Evolutionary conservation across 2,113 vertebrate species (phyloP), one percentile per base, ranked within the genome.

Genomic region (Muntiacus reevesi): DNA sequence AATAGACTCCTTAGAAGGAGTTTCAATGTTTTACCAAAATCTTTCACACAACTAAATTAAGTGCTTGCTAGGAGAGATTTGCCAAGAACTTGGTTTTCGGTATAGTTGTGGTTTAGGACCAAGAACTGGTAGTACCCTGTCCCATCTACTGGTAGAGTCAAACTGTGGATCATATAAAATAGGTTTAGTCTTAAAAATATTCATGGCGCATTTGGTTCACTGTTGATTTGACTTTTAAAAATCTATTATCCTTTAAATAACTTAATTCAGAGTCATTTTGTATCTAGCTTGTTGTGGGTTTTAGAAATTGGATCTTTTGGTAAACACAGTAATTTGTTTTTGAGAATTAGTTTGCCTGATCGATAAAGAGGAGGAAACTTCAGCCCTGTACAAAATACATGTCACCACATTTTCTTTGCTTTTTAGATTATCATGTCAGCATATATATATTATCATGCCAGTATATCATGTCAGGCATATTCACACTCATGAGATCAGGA

Each of bases 281-380:
- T 36, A 19, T 79, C 28, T 79, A n/a, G 43, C 36, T 79, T 84
- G 2, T 89, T 54, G 33, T 84, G 19, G 43, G 14, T 55, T 36
- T 43, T 87, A 59, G 92, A 92, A 87, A 52, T 90, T 54, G 47
- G 17, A 40, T 82, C 28, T 33, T 87, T 50, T 55, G 59, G 36
- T 85, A 96, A 82, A 33, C 54, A 52, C 9, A 40, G 9, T 64
- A 64, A 57, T 45, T 92, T 57, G 45, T 84, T 86, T 82, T 96
- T 45, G 43, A 60, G 85, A 95, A 67, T 87, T 25, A 45, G 16
- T 84, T 93, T 92, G 52, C 25, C 28, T 81, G 5, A 6, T 55
- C 3, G 3, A 11, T 88, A 81, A 78, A 91, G 45, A 87, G 28
- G n/a, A 36, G 8, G 59, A 74, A 11, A 8, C 47, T 67, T 89